Base-by-base conservation (phyloP, 2,888 invertebrate species). In the Scrobipalpa atriplicella region DNA sequence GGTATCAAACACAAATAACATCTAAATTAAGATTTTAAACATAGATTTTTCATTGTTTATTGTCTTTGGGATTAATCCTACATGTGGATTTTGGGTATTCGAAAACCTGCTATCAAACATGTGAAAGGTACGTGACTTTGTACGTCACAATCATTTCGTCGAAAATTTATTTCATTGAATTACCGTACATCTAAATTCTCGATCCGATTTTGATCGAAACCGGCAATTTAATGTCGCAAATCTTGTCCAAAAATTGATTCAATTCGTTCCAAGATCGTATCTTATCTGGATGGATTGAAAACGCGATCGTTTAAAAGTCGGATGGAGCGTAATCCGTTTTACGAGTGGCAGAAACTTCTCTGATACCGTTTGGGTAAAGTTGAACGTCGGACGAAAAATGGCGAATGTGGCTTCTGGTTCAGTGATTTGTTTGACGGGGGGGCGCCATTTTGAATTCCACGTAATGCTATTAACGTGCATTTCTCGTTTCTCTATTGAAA, bases 291-390 rank as follows among this genome's bases (percentile, higher is more conserved):
- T 58, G 38, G 68, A 68, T 65, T 65, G 65, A 63, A 66, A 68
- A 63, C 43, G 39, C 56, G 54, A 66, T 64, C 68, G 68, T 66
- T 68, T 66, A 61, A 64, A 66, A 66, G 66, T 68, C 68, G 64
- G 65, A 65, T 62, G 39, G 63, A 68, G 29, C 64, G 64, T 64
- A 68, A 68, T 68, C 65, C 66, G 63, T 68, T 68, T 68, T 63
- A 58, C 67, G 67, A 61, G 67, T 62, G 39, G 43, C 52, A 52
- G 67, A 38, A 62, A 67, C 63, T 63, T 63, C 52, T 52, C 63
- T 63, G 63, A 63, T 63, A 52, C 63, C 63, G 38, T 51, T 63
- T 51, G 52, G 52, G n/a, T 36, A 36, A 63, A 63, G 63, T 63
- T 63, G 52, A 63, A 29, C 63, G 63, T 52, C 16, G 38, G 36